These are phyloP conservation scores for Eupithecia abbreviata DNA, from an alignment of 2,888 invertebrate species.

Conservation along the genomic window DNA sequence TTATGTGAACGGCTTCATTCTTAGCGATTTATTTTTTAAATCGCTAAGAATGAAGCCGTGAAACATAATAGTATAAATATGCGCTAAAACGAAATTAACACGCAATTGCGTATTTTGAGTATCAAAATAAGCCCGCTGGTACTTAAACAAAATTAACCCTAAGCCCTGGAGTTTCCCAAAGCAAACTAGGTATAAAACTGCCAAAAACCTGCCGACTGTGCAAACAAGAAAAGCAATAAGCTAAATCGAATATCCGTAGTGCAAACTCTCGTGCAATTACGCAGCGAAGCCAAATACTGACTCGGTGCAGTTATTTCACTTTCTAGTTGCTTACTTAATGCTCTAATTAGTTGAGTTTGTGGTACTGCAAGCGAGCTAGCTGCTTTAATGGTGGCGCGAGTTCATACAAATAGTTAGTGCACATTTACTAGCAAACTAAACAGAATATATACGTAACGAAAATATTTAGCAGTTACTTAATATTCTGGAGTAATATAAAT, in stretches of 20 bases:
- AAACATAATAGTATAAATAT: no score
- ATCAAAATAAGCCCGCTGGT: no score
- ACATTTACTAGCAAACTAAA: background rate
- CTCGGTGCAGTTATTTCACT: slow-evolving; percentile 35
- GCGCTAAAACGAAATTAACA: no score
- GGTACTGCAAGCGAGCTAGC: slow-evolving; percentile 13
- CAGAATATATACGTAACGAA: background rate
- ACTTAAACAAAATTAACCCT: no score
- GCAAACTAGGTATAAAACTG: no score
- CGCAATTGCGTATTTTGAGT: no score
- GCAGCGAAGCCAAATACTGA: slow-evolving; percentile 22
- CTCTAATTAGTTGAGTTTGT: slow-evolving; percentile 32
- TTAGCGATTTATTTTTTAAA: no score
- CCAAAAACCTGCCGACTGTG: background rate
- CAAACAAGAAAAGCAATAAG: background rate
- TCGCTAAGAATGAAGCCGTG: no score
- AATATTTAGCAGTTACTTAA: no score
- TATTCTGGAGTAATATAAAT: no score
- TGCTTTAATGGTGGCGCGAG: background rate
- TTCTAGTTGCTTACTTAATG: slow-evolving; percentile 38
- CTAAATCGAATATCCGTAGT: background rate
- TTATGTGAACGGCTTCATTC: no score
- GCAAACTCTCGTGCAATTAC: slow-evolving; percentile 18
- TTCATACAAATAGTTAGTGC: background rate
- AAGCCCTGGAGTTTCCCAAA: no score